Conservation (phyloP, 1,140 invertebrate genomes). For the Macrosteles quadrilineatus region DNA sequence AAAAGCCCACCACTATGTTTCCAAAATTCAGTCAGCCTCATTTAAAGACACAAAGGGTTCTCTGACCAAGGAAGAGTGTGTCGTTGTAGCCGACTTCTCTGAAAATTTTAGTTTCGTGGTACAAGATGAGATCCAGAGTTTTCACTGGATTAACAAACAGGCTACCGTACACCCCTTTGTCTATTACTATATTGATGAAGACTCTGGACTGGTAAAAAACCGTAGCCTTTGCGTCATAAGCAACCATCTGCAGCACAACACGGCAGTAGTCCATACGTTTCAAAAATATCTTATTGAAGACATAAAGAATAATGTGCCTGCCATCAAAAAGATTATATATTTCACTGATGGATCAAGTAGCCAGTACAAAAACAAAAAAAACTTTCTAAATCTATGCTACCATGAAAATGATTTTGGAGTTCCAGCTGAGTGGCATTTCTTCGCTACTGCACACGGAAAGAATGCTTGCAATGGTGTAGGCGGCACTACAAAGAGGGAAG, state of each 20-base stretch:
- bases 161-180: conserved; percentile 23
- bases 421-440: too few species aligned
- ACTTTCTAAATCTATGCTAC: too few species aligned
- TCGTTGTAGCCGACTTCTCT: conserved; percentile 19
- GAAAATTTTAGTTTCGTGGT: too few species aligned
- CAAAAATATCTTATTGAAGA: too few species aligned
- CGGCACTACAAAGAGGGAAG: too few species aligned
- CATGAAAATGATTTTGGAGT: too few species aligned
- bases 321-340: conserved; percentile 18
- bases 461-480: too few species aligned
- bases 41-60: too few species aligned
- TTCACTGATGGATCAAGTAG: background rate
- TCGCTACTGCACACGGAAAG: background rate
- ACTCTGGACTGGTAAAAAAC: background rate
- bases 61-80: too few species aligned
- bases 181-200: conserved; percentile 6
- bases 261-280: too few species aligned
- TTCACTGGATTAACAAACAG: conserved; percentile 15
- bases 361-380: conserved; percentile 25
- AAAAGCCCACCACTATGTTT: conserved; percentile 18
- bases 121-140: too few species aligned
- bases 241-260: too few species aligned
- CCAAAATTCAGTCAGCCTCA: conserved; percentile 4
- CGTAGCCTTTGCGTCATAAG: conserved; percentile 18
- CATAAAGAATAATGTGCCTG: conserved; percentile 5